A percentile compares a stretch with the other conserved stretches of the same genome.
These are phyloP conservation scores for Ophion obscuratus DNA, from an alignment of 2,888 invertebrate genomes.

Conservation along the genomic window DNA sequence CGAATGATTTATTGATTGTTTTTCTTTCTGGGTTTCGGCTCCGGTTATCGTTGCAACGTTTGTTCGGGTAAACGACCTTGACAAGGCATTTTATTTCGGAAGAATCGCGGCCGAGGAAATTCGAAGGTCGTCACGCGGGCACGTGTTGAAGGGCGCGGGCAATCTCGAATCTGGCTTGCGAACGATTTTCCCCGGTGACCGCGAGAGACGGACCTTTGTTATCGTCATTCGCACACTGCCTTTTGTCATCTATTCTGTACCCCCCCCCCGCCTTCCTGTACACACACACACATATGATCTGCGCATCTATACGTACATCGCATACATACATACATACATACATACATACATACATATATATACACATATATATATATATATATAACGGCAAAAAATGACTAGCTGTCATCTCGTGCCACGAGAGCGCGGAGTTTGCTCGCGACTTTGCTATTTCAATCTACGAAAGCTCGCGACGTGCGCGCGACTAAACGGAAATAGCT, in stretches of 20 bases:
- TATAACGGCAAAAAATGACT: slow-evolving; percentile 17
- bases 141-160: slow-evolving; percentile 7
- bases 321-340: not conserved
- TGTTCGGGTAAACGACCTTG: slow-evolving; percentile 47
- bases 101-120: slow-evolving; percentile 20
- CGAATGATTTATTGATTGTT: not conserved
- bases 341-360: too few relatives aligned
- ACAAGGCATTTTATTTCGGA: slow-evolving; percentile 54
- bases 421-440: slow-evolving; percentile 42
- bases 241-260: slow-evolving; percentile 50
- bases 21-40: slow-evolving; percentile 7
- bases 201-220: slow-evolving; percentile 44
- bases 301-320: not conserved
- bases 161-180: slow-evolving; percentile 53
- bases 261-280: not conserved
- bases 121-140: slow-evolving; percentile 23
- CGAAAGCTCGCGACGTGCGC: slow-evolving; percentile 62
- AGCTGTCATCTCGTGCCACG: not conserved
- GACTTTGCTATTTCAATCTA: slow-evolving; percentile 75
- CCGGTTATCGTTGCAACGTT: not conserved
- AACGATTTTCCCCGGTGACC: slow-evolving; percentile 47
- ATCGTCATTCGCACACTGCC: slow-evolving; percentile 41
- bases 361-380: not conserved
- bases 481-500: slow-evolving; percentile 75
- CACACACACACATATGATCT: not conserved